Base-by-base conservation (phyloP, 2,113 vertebrate species). In the Carassius auratus region DNA sequence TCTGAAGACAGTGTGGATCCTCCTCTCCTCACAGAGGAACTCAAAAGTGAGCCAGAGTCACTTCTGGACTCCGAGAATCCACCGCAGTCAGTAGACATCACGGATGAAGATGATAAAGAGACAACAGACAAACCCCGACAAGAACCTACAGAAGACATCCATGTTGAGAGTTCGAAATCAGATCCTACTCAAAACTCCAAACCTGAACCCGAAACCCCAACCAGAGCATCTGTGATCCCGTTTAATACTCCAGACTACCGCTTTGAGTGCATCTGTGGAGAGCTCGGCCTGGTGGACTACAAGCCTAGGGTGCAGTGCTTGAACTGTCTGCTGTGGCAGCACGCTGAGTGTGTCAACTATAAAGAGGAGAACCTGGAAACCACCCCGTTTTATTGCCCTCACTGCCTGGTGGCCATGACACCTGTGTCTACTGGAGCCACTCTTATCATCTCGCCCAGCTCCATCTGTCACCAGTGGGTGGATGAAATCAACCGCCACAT, bases 381-480 rank as follows among this genome's bases (percentile, higher is more conserved):
- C 1, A 97, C 96, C 0, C 98, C 98, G 0, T 99, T 99, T 92
- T 99, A 99, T 92, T 99, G 98, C 87, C 97, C 98, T 17, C 98
- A 99, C 89, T 99, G 98, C 88, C 95, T 99, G 10, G 97, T 99
- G 13, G 97, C 97, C 64, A 99, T 99, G 98, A 97, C 96, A 9
- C 97, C 97, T 0, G 96, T 99, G 79, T 95, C 97, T 68, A 97
- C 97, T 0, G 94, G 97, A 45, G 98, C 98, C 30, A 30, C 30
- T 61, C 95, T 99, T 80, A 99, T 99, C 68, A 98, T 99, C 93
- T 99, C 98, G 0, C 98, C 98, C 0, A 99, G 97, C 92, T 99
- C 98, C 86, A 99, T 99, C 92, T 99, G 98, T 91, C 97, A 98
- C 90, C 98, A 99, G 89, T 99, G 98, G 98, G 97, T 99, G 66